Evolutionary conservation across 2,113 vertebrate species (phyloP).

Genomic region (Chrysochloris asiatica): DNA sequence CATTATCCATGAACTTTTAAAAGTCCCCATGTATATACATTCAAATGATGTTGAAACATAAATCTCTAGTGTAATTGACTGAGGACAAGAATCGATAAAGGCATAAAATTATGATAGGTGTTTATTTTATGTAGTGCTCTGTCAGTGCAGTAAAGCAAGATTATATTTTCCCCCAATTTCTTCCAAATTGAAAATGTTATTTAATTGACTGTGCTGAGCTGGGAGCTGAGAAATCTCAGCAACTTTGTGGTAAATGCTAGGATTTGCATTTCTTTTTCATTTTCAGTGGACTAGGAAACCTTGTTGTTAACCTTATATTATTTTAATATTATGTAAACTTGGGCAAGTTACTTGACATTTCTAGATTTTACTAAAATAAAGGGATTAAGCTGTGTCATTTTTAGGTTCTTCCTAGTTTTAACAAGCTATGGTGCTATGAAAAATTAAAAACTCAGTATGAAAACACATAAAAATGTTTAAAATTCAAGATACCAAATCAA

Average conservation of each 20-base stretch:
- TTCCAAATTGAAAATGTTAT: neutral
- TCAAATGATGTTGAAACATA: conserved; percentile 62
- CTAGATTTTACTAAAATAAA: conserved; percentile 32
- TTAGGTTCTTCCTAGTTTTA: neutral
- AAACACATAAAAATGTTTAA: neutral
- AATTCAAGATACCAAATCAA: conserved; percentile 36
- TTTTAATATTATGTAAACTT: conserved; percentile 40
- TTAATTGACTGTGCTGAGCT: neutral
- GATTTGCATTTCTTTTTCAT: neutral
- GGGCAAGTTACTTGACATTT: neutral
- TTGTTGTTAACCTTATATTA: neutral
- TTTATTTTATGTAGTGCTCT: neutral
- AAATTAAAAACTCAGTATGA: neutral
- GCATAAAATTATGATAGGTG: neutral
- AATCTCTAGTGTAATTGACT: conserved; percentile 13
- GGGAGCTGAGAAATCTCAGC: neutral
- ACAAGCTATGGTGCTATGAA: neutral
- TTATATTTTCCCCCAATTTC: neutral
- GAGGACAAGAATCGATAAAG: conserved; percentile 46
- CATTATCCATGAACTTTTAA: no score
- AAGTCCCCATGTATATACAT: neutral
- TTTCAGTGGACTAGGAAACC: conserved; percentile 14
- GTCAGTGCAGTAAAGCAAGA: neutral
- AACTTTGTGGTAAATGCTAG: neutral
- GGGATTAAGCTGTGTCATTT: neutral